Base-by-base conservation (phyloP, 2,113 vertebrate genomes). In the Eidolon helvum region DNA sequence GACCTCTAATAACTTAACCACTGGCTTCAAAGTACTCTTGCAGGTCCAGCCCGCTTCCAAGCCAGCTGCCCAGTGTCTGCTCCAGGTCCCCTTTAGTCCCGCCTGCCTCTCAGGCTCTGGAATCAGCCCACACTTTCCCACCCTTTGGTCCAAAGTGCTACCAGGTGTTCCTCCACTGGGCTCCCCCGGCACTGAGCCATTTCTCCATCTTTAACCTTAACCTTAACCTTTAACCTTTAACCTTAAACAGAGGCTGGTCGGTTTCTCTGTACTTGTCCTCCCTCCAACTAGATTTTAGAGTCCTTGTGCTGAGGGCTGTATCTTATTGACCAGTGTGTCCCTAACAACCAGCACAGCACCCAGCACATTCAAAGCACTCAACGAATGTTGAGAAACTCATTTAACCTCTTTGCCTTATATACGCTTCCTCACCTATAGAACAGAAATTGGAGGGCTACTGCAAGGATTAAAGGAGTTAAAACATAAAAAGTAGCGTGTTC, bases 381-480 rank as follows among this genome's bases (percentile, higher is more conserved):
- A 4, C 10, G 3, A 40, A 83, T 0, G 21, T 10, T n/a, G 35
- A 85, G 33, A 24, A 68, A 82, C 55, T 43, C 24, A 72, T 15
- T 66, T 85, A 16, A 93, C 9, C 38, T 85, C 57, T 65, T n/a
- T 71, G 48, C 10, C 65, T 87, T 53, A 22, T 11, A 50, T 50
- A 82, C 61, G 8, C 59, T 72, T 88, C 28, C 65, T 91, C 22
- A n/a, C 15, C 28, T 87, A 22, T 11, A 65, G 87, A 72, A 74
- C 10, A 83, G 40, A 88, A 24, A 82, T 28, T 35, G 30, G 1
- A 77, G 75, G 4, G 26, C 43, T 75, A 21, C 12, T 24, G 24
- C n/a, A 10, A 77, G 10, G 45, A 95, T 85, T 53, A 68, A 83
- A 28, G 38, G 28, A 61, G 10, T 65, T 65, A 26, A 95, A 92